Base-by-base conservation (phyloP, 1,140 invertebrate species). In the Drosophila nannoptera region DNA sequence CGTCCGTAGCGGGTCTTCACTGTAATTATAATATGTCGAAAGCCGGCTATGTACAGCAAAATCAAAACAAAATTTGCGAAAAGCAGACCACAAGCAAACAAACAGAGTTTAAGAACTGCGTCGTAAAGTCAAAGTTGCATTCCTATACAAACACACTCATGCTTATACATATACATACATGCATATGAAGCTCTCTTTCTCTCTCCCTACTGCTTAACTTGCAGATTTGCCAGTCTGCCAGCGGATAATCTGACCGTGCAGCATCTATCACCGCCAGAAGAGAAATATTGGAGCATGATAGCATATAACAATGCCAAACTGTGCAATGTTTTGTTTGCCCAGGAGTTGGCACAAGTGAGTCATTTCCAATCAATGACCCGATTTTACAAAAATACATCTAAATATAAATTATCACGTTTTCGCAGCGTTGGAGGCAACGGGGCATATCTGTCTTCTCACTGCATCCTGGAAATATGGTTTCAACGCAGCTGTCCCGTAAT, bases 401-500 rank as follows among this genome's bases (percentile, higher is more conserved):
- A 0, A 38, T 11, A 22, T 22, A 22, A 22, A 22, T 36, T 2
- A 4, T 36, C 6, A 16, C 7, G 12, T 7, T 48, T 14, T n/a
- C 50, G 1, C 29, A 92, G 87, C 92, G 93, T 67, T 94, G 96
- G 92, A 92, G 92, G 49, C 84, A 89, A 9, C 92, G 92, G 74
- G 93, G 93, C 2, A 92, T 98, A n/a, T 92, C 91, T 31, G 93
- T 95, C 2, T 96, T 96, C 89, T 93, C 94, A 14, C 89, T 98
- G 11, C 97, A 99, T 91, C 97, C 97, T 29, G 97, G 97, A 14
- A 98, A 98, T 89, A 93, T 98, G 92, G 94, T 98, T 5, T 94
- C 91, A 64, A 93, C 95, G 7, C 91, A 92, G 66, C 16, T 98
- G 4, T 90, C 92, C n/a, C 91, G 95, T 33, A 91, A 96, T 88